Evolutionary conservation across 2,113 vertebrate genomes (phyloP).

Genomic region (Osmerus eperlanus): DNA sequence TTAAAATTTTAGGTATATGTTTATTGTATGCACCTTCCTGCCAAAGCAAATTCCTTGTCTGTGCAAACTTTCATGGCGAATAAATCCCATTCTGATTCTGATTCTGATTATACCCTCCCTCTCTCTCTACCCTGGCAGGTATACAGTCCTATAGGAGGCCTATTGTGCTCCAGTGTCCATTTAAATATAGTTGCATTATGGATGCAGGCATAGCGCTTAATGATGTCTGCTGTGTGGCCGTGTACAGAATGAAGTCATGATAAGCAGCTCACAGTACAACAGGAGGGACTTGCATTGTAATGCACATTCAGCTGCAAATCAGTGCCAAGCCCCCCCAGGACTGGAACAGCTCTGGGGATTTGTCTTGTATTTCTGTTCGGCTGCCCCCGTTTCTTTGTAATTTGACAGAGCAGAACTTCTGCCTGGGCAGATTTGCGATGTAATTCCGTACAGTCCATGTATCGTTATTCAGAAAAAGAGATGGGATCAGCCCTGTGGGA

Average conservation of each 20-base stretch:
- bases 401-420: neutral
- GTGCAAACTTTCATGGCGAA: too few species aligned
- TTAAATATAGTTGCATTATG: neutral
- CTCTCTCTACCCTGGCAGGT: neutral
- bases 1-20: too few species aligned
- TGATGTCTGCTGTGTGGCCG: neutral
- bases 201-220: neutral
- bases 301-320: neutral
- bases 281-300: neutral
- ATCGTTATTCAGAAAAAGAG: constrained; percentile 17
- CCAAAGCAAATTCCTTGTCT: too few species aligned
- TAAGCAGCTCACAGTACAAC: neutral
- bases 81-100: too few species aligned
- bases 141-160: neutral
- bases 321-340: neutral
- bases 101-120: neutral
- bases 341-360: neutral
- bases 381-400: neutral
- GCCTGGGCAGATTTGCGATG: neutral
- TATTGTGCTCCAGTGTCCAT: too few species aligned
- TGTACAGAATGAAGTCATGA: neutral
- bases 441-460: neutral
- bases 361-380: neutral
- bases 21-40: too few species aligned
- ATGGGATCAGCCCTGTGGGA: constrained; percentile 8